A percentile compares a stretch with the other conserved stretches of the same genome.
Evolutionary conservation across 2,113 vertebrate species (phyloP).

Genomic region (Mormyrus iriodes): DNA sequence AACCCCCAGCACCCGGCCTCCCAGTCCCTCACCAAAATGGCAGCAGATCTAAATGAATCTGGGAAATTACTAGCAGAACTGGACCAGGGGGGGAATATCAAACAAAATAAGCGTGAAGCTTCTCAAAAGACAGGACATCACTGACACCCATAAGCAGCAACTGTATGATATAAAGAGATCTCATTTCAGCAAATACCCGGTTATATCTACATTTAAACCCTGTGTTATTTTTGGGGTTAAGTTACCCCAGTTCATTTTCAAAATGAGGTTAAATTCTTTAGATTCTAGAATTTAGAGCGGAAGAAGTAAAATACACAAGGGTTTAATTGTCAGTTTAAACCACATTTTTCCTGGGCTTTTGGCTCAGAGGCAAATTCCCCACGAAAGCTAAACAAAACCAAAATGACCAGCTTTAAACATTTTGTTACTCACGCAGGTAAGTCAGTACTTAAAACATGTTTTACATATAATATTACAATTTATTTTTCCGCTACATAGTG

Average conservation of each 20-base stretch:
- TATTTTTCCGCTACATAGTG: not conserved
- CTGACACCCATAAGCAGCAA: not conserved
- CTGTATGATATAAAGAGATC: not conserved
- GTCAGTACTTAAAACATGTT: not conserved
- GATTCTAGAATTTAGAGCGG: no score
- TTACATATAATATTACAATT: not conserved
- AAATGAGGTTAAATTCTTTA: no score
- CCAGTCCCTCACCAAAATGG: not conserved
- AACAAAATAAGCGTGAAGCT: not conserved
- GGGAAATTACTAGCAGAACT: not conserved
- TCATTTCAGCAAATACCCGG: not conserved
- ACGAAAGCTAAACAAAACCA: not conserved
- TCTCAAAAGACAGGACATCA: not conserved
- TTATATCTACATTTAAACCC: not conserved
- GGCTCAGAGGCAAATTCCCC: not conserved
- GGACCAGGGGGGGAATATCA: not conserved
- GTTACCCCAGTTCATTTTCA: no score
- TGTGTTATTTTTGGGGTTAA: no score
- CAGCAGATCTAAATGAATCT: not conserved
- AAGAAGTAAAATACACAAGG: no score
- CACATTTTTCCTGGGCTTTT: not conserved
- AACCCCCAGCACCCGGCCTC: not conserved
- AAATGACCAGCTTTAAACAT: not conserved
- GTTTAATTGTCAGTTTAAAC: not conserved
- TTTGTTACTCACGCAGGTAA: not conserved